Base-by-base conservation (phyloP, 2,113 vertebrate genomes). In the Scomber scombrus region DNA sequence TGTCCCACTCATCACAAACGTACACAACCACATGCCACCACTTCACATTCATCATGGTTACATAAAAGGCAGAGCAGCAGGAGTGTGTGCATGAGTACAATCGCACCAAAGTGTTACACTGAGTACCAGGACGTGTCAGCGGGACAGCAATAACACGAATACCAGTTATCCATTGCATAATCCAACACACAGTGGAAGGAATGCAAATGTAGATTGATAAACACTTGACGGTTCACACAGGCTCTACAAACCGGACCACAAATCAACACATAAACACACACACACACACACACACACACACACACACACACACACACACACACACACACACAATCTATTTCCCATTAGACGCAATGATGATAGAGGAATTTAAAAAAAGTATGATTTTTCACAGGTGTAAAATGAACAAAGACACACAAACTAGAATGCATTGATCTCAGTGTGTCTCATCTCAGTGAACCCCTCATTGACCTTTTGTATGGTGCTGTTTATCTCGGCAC, bases 161-260 rank as follows among this genome's bases (percentile, higher is more conserved):
- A 72, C 61, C 64, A 77, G 47, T 55, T 70, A 58, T 14, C 8
- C 54, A 71, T 81, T 78, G 26, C 80, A 69, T 71, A 88, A 86
- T 47, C 23, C 45, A 55, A 1, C 58, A 62, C 11, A 54, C 45
- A 51, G 66, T 61, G 78, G 78, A 78, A 72, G 75, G 78, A 89
- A 87, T 80, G 71, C 73, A 82, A 62, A 80, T n/a, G 55, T 40
- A 56, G 40, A 78, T 69, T 57, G 73, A 75, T 62, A 72, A 82
- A 82, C 72, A 84, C 51, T 49, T 52, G 4, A 34, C 3, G 1
- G 13, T 26, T 57, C 31, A 47, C 60, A 54, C 43, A n/a, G 63
- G 13, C 18, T 80, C 29, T 21, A 9, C 14, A 73, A 79, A 31
- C 31, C 50, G 23, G 26, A 40, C 8, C 4, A 65, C 15, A 11